phyloP scores from a whole-genome alignment of 1,140 invertebrate genomes.

The Penaeus japonicus region DNA sequence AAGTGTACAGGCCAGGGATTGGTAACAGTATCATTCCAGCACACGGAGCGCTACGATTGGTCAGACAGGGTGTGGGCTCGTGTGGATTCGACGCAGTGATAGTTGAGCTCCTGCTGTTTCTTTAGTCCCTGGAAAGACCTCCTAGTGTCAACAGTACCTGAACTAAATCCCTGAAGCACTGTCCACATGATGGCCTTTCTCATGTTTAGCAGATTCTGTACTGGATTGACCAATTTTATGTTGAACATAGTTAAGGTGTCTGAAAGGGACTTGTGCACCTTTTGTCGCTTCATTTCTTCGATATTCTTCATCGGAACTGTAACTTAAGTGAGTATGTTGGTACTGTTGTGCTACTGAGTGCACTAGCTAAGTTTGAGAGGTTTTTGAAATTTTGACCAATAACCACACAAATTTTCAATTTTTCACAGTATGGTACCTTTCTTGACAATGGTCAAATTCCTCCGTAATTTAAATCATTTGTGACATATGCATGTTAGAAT shows the following conservation, averaged over 20 bases:
- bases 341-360: no score
- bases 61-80: neutral
- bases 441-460: no score
- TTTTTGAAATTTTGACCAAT: no score
- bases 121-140: slow-evolving; percentile 33
- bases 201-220: neutral
- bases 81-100: slow-evolving; percentile 15
- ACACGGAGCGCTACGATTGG: slow-evolving; percentile 38
- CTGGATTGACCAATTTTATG: neutral
- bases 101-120: neutral
- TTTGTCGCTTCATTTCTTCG: no score
- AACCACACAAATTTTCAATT: no score
- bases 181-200: slow-evolving; percentile 3
- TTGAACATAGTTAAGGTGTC: neutral
- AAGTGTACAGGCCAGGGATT: slow-evolving; percentile 27
- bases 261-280: slow-evolving; percentile 7
- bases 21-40: slow-evolving; percentile 27
- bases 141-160: slow-evolving; percentile 43
- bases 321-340: neutral
- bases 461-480: no score
- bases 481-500: no score
- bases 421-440: no score
- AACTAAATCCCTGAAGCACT: neutral
- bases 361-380: no score
- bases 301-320: neutral